Evolutionary conservation across 2,797 vertebrate genomes (phyloP).

Genomic region (Manis pentadactyla): DNA sequence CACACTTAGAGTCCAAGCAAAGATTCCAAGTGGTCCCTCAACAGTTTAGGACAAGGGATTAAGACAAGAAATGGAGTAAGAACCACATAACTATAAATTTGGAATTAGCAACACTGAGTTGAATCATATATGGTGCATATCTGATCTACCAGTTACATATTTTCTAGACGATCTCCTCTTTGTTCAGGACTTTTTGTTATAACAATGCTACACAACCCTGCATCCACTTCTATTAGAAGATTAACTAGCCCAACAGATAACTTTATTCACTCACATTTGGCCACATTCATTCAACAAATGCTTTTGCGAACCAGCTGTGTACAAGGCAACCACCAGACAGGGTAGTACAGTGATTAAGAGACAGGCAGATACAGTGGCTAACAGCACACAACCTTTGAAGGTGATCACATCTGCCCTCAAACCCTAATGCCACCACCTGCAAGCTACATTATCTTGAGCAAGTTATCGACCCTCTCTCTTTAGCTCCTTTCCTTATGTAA

Average conservation of each 20-base stretch:
- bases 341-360: not conserved
- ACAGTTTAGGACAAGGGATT: constrained; percentile 18
- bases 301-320: not conserved
- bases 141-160: not conserved
- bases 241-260: not conserved
- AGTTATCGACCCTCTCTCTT: not conserved
- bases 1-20: not conserved
- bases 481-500: not conserved
- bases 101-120: not conserved
- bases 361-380: not conserved
- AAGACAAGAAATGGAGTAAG: not conserved
- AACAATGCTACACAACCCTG: not conserved
- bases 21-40: not conserved
- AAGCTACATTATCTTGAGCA: not conserved
- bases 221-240: not conserved
- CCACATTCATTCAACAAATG: not conserved
- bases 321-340: not conserved
- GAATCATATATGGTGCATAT: not conserved
- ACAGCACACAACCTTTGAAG: not conserved
- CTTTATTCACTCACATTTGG: not conserved
- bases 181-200: not conserved
- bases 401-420: not conserved
- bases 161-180: constrained; percentile 21
- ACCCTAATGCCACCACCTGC: not conserved
- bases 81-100: not conserved